Evolutionary conservation across 2,888 invertebrate species (phyloP).

Genomic region (Tipula vernalis): DNA sequence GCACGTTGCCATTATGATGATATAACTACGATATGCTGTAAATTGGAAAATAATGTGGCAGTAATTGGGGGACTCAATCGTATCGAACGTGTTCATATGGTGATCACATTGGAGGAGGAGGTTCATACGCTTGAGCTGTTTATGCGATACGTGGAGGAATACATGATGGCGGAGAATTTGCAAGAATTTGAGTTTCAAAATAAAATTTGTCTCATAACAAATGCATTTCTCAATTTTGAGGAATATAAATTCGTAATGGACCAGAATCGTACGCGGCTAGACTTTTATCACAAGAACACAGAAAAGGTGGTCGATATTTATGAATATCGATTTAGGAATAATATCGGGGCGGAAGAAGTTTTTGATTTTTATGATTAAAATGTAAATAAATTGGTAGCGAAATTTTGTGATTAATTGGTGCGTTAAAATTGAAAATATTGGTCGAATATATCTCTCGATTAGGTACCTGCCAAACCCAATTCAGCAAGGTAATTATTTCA

Average conservation of each 20-base stretch:
- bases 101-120: not conserved
- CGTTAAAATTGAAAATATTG: too few relatives aligned
- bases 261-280: not conserved
- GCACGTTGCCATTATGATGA: not conserved
- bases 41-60: not conserved
- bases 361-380: not conserved
- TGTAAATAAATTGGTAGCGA: not conserved
- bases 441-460: too few relatives aligned
- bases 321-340: not conserved
- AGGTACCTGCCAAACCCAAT: too few relatives aligned
- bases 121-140: not conserved
- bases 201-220: not conserved
- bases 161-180: not conserved
- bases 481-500: too few relatives aligned
- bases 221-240: not conserved
- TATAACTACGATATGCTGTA: not conserved
- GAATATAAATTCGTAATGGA: not conserved
- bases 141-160: not conserved
- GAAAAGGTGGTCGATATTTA: not conserved
- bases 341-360: not conserved
- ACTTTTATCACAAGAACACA: not conserved
- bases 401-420: too few relatives aligned
- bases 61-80: not conserved
- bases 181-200: not conserved
- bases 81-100: not conserved